Conservation (phyloP, 2,888 invertebrate species). For the Helleia helle region DNA sequence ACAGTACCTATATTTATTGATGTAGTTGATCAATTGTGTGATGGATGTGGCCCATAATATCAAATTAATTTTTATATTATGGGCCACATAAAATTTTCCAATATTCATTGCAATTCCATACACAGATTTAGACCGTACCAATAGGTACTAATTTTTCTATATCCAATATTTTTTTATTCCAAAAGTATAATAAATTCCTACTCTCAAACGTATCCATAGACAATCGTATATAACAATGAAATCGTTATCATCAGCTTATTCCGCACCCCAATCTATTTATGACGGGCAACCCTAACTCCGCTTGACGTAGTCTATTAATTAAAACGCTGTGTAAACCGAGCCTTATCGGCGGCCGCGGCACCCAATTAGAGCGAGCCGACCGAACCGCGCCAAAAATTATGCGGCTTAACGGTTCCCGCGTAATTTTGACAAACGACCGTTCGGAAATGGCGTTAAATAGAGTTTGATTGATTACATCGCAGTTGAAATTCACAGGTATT, state of each 20-base stretch:
- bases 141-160: no score
- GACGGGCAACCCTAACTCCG: constrained; percentile 35
- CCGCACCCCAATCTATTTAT: constrained; percentile 2
- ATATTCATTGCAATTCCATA: no score
- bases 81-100: no score
- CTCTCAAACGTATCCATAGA: neutral
- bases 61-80: no score
- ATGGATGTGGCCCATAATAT: no score
- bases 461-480: constrained; percentile 18
- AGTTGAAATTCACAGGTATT: neutral
- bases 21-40: no score
- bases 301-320: constrained; percentile 59
- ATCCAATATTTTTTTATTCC: no score
- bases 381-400: constrained; percentile 65
- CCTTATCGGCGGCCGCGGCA: constrained; percentile 56
- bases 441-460: constrained; percentile 41
- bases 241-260: constrained; percentile 11
- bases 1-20: no score
- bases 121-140: no score
- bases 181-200: no score
- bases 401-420: constrained; percentile 63
- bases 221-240: neutral
- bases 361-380: constrained; percentile 54
- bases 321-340: constrained; percentile 69
- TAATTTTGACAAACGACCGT: constrained; percentile 65